Evolutionary conservation across 2,797 vertebrate genomes (phyloP), one percentile per base, ranked within the genome.

Genomic region (Gadopsis bispinosus): DNA sequence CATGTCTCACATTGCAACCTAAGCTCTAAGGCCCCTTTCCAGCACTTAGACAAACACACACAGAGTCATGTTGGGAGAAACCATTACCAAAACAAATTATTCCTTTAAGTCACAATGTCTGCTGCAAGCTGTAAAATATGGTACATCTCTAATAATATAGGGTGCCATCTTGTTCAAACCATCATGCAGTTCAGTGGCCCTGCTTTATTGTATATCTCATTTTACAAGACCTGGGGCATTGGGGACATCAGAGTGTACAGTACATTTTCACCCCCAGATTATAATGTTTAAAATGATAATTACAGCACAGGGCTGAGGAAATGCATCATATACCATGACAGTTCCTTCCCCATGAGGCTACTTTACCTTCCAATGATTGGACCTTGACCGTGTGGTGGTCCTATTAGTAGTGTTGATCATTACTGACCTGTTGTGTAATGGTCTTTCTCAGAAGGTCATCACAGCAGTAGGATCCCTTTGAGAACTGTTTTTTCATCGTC

Each of bases 321-420:
- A 50, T 72, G n/a, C 16, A 11, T 67, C 33, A 41, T 20, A 4
- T 29, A 14, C n/a, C n/a, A n/a, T 69, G 10, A 45, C 5, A 29
- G n/a, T 17, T 55, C 39, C 31, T 37, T 61, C 20, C 62, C 37
- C 41, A 53, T 8, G 60, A 79, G 58, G 10, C 58, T 41, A 11
- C 69, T 58, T 84, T 22, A 65, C 11, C 79, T 54, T 19, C 59
- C 13, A 73, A 12, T 50, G 66, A 72, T 55, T 74, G 16, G 37
- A 70, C 43, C 13, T 8, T 4, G 64, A 69, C 58, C 56, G 63
- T 73, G 47, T 65, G 58, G 37, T 51, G 53, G 12, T 73, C 64
- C 59, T 83, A 85, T 90, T 84, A 89, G 67, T 26, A 53, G 54
- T 75, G 62, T 61, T 79, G 69, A 87, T 89, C 81, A 87, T 91